These are phyloP conservation scores for Microctonus aethiopoides DNA, from an alignment of 2,888 invertebrate genomes.

Conservation along the genomic window DNA sequence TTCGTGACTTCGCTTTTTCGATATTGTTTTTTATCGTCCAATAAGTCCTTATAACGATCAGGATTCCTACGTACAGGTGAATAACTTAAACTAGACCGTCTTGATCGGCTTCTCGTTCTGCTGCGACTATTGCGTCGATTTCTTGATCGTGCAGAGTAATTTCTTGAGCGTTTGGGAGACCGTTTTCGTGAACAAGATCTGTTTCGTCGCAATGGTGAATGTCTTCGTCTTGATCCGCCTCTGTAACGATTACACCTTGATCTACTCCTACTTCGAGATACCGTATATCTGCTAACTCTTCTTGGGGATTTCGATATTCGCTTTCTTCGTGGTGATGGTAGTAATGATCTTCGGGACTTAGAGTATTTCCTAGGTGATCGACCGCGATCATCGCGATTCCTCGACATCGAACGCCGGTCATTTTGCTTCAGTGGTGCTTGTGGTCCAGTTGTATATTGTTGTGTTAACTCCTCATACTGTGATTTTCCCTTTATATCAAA, in stretches of 20 bases:
- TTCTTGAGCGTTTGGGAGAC: constrained; percentile 53
- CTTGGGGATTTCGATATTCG: constrained; percentile 54
- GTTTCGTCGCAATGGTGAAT: constrained; percentile 48
- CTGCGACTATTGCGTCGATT: constrained; percentile 44
- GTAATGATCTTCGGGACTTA: constrained; percentile 51
- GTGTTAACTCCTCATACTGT: constrained; percentile 48
- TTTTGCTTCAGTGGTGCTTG: constrained; percentile 39
- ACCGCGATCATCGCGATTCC: constrained; percentile 44
- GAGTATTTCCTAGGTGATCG: constrained; percentile 56
- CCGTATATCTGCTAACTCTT: constrained; percentile 55
- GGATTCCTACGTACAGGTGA: constrained; percentile 78
- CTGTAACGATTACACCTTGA: constrained; percentile 55
- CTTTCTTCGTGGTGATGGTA: constrained; percentile 53
- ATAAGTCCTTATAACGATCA: constrained; percentile 76
- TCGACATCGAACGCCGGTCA: constrained; percentile 40
- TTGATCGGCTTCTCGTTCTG: constrained; percentile 66
- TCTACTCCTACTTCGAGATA: constrained; percentile 56
- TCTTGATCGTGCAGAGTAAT: constrained; percentile 36
- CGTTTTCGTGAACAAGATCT: constrained; percentile 46
- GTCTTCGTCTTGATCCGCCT: constrained; percentile 50
- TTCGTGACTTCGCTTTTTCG: constrained; percentile 63
- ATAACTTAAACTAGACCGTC: constrained; percentile 72
- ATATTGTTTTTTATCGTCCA: constrained; percentile 72
- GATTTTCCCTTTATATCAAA: constrained; percentile 51
- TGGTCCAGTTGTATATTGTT: constrained; percentile 14